These are phyloP conservation scores for Laterallus jamaicensis DNA, from an alignment of 2,113 vertebrate species.

Conservation along the genomic window DNA sequence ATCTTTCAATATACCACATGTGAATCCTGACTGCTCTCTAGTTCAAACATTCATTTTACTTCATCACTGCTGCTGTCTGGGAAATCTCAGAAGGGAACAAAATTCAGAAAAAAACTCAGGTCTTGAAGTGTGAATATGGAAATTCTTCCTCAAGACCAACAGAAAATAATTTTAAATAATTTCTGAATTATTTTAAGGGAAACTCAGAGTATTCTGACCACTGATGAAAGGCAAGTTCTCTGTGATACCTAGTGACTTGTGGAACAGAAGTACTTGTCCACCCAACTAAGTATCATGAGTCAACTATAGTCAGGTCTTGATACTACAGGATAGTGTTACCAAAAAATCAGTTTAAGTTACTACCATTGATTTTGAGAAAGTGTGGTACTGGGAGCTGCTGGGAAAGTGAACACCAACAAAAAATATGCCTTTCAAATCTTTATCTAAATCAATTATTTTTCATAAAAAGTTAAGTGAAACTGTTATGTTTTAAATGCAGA, in stretches of 20 bases:
- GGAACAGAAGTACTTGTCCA: background rate
- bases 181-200: background rate
- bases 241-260: background rate
- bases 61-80: background rate
- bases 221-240: background rate
- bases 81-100: background rate
- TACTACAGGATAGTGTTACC: background rate
- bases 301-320: background rate
- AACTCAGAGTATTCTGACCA: background rate
- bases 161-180: background rate
- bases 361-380: background rate
- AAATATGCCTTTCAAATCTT: background rate
- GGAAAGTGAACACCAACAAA: background rate
- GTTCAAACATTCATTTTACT: background rate
- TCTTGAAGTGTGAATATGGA: background rate
- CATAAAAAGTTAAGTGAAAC: background rate
- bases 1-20: background rate
- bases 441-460: background rate
- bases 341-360: background rate
- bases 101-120: background rate
- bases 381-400: background rate
- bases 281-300: background rate
- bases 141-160: background rate
- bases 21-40: background rate
- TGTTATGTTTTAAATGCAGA: conserved; percentile 69